Evolutionary conservation across 53 echinoderm and acorn worm species (phyloP), one percentile per base, ranked within the genome.

Genomic region (Echinometra lucunter): DNA sequence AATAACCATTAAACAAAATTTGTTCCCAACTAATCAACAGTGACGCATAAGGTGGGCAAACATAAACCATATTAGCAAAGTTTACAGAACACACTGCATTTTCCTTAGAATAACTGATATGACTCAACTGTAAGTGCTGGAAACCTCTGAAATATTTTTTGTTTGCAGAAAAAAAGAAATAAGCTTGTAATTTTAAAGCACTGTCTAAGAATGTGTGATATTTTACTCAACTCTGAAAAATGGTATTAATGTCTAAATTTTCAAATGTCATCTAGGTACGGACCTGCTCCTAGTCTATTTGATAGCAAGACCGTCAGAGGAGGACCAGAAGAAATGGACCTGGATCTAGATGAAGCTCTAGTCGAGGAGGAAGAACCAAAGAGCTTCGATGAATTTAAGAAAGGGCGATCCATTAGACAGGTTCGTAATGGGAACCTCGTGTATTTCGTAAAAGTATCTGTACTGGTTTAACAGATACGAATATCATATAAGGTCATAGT

Each of bases 251-350:
- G 7, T 5, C 66, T 66, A 5, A 66, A 1, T 38, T 12, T 23
- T 38, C 35, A 18, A 40, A 28, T 45, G 1, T 19, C 11, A 45
- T 87, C 5, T 74, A 97, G 96, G 74, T 96, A 95, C 23, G 96
- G 98, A 30, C 96, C 95, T 23, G 99, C 99, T 47, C 99, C 98
- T 37, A 99, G 99, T 96, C 91, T 99, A 1, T 97, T 98, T 91
- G 99, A 99, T 82, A 95, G 98, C 58, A 98, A 97, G 92, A 97
- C 98, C 19, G 96, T 96, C 13, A 82, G 85, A 74, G 93, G 63
- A 67, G 95, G 57, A 60, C 96, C 78, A 37, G 95, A 53, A 30
- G 96, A 94, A 28, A 89, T 97, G 95, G 96, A 97, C 35, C 44
- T 93, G 8, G 95, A 91, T 11, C 67, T 66, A 6, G 91, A 58